Conservation (phyloP, 92 coral and sea anemone species). For the Zoanthus sociatus region DNA sequence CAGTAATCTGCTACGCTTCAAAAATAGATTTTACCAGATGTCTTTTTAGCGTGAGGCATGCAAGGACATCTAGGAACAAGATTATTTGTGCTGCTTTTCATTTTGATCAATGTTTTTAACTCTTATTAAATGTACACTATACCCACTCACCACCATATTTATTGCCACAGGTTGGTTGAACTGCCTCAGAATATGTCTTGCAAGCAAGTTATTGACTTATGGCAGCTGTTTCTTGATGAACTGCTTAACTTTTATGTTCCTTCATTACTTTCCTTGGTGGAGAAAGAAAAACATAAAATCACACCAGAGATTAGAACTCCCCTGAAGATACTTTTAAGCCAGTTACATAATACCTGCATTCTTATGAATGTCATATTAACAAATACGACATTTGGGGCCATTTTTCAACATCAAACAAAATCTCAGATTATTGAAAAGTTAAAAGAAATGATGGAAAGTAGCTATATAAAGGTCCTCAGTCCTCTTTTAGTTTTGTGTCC, state of each 20-base stretch:
- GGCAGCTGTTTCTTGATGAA: constrained; percentile 31
- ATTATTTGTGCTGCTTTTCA: too few relatives aligned
- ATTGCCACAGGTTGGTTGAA: constrained; percentile 3
- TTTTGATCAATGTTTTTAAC: too few relatives aligned
- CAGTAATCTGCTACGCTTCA: too few relatives aligned
- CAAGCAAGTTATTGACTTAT: constrained; percentile 37
- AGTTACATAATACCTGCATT: constrained; percentile 58
- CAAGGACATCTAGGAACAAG: too few relatives aligned
- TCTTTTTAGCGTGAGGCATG: too few relatives aligned
- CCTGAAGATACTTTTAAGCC: neutral
- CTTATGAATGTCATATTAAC: constrained; percentile 63
- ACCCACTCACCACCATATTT: neutral
- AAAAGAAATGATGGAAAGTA: constrained; percentile 27
- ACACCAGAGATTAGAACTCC: neutral
- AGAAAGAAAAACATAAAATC: constrained; percentile 7
- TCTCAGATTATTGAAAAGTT: constrained; percentile 50
- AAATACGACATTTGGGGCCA: constrained; percentile 73
- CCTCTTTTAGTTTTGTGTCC: constrained; percentile 34
- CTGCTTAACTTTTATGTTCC: constrained; percentile 11
- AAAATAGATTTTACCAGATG: too few relatives aligned
- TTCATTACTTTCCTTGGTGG: neutral
- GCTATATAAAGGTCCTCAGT: neutral
- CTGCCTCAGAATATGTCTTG: constrained; percentile 26
- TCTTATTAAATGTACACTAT: too few relatives aligned
- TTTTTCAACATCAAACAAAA: constrained; percentile 66